Base-by-base conservation (phyloP, 2,888 invertebrate genomes). In the Glaucopsyche alexis region DNA sequence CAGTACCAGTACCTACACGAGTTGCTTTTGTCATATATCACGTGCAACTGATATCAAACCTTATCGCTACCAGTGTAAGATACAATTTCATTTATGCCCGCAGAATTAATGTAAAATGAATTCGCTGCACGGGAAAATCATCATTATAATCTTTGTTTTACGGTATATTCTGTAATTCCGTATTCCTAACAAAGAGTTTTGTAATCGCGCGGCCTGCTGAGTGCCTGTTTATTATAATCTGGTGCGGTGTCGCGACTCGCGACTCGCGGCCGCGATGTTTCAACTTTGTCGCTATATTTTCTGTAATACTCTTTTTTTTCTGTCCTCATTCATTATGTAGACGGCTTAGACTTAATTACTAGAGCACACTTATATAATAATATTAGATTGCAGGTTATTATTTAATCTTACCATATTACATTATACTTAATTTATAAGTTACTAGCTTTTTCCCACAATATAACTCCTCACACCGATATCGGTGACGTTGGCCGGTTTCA, bases 1-100 rank as follows among this genome's bases (percentile, higher is more conserved):
- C 83, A 84, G 81, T 86, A 85, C 84, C 83, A 84, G 81, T 86
- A 85, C 84, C 81, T 83, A 87, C 86, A 87, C 67, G 89, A 88
- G 89, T 85, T 87, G 87, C 87, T 87, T 87, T 85, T 87, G 88
- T 87, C 85, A 83, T 80, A 82, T 79, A 80, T 78, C 77, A 76
- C 75, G 49, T 64, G 38, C 78, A 81, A 73, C 74, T 71, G 8
- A 83, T 82, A 81, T 64, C 75, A 67, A 73, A 77, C 76, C 71
- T 75, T 79, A 75, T 71, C 2, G 0, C 13, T 0, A 38, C 9
- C 2, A 0, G 0, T 0, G 9, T 75, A 77, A 66, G 71, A 40
- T 69, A 60, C 40, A 76, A 47, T 76, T 76, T 77, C 71, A 74
- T 71, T 45, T 13, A 42, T 47, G 50, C 19, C 40, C 40, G 47